These are phyloP conservation scores for Zosterops lateralis DNA, from an alignment of 2,113 vertebrate species.

Conservation along the genomic window DNA sequence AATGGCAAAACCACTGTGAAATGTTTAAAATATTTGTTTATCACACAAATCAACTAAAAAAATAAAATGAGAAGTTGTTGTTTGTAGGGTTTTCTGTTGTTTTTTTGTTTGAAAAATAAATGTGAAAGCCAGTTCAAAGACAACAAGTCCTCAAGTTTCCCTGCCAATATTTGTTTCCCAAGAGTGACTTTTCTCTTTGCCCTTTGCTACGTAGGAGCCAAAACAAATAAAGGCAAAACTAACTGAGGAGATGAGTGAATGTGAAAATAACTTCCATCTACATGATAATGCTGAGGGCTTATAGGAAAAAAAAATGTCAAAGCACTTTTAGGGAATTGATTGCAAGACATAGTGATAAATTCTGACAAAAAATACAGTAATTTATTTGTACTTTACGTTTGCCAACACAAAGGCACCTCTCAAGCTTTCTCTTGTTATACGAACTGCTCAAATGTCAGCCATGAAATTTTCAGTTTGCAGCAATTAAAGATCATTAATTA, in stretches of 20 bases:
- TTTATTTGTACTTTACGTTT: not conserved
- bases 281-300: not conserved
- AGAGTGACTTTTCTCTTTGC: not conserved
- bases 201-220: not conserved
- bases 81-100: not conserved
- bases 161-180: not conserved
- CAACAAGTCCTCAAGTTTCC: not conserved
- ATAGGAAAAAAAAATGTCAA: not conserved
- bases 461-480: conserved; percentile 41
- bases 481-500: conserved; percentile 51
- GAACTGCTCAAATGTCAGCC: not conserved
- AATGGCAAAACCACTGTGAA: not conserved
- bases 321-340: not conserved
- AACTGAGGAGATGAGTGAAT: not conserved
- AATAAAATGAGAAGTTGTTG: not conserved
- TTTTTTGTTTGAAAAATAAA: not conserved
- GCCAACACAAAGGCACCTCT: not conserved
- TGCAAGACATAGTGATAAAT: not conserved
- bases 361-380: not conserved
- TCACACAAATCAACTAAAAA: not conserved
- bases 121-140: not conserved
- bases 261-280: not conserved
- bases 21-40: not conserved
- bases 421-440: not conserved
- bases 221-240: conserved; percentile 7